Percentiles rank a stretch among this genome's conserved stretches.
Evolutionary conservation across 2,113 vertebrate genomes (phyloP).

Genomic region (Ceratotherium simum): DNA sequence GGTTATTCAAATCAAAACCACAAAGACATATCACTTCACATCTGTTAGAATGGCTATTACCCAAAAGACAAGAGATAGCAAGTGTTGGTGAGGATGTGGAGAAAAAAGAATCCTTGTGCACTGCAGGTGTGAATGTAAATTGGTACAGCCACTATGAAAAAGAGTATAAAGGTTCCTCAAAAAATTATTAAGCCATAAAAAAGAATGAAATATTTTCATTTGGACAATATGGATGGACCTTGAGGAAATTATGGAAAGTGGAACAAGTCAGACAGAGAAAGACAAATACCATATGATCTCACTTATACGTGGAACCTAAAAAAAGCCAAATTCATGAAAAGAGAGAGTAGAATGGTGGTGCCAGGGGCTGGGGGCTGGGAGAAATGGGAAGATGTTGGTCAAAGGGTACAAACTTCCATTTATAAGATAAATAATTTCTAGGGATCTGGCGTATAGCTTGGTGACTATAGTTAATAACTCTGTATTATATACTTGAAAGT

Average conservation of each 20-base stretch:
- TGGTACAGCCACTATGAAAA: background rate
- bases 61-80: background rate
- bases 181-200: background rate
- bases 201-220: background rate
- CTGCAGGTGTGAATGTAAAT: background rate
- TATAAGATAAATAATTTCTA: background rate
- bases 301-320: background rate
- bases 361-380: fast-evolving
- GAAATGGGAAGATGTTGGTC: background rate
- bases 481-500: background rate
- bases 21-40: background rate
- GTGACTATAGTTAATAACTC: background rate
- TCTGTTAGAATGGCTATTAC: background rate
- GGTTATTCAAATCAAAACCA: background rate
- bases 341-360: background rate
- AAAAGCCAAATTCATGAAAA: background rate
- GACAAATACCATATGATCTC: background rate
- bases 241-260: background rate
- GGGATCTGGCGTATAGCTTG: background rate
- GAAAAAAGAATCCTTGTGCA: background rate
- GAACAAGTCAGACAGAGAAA: background rate
- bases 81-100: background rate
- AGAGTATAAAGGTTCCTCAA: background rate
- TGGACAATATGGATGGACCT: background rate
- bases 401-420: background rate